phyloP scores from a whole-genome alignment of 2,113 vertebrate genomes.

The Vidua macroura region DNA sequence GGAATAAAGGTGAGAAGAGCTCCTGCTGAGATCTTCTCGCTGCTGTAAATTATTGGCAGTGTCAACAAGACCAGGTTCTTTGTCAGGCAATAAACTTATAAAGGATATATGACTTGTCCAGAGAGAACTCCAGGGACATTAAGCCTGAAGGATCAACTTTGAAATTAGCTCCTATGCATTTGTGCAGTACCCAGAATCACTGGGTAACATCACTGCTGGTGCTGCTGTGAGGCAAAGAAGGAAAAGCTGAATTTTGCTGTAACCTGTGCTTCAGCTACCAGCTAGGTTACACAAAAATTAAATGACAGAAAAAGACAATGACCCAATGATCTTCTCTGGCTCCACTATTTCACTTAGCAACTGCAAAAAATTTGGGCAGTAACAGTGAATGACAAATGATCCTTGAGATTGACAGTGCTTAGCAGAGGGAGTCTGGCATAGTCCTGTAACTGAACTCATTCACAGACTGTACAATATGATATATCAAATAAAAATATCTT shows the following conservation, averaged over 20 bases:
- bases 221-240: background rate
- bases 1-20: background rate
- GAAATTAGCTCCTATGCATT: background rate
- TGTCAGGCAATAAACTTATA: conserved; percentile 9
- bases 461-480: rapidly evolving
- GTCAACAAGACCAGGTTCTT: background rate
- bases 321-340: rapidly evolving
- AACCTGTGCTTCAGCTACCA: background rate
- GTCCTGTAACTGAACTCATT: background rate
- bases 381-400: background rate
- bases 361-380: background rate
- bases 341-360: background rate
- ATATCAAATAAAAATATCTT: background rate
- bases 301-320: background rate
- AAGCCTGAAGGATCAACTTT: background rate
- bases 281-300: background rate
- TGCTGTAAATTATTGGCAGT: background rate
- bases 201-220: background rate
- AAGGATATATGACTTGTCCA: background rate
- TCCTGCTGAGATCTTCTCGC: background rate
- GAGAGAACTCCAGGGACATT: background rate
- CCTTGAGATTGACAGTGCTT: background rate
- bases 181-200: background rate
- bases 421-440: background rate
- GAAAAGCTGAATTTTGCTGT: background rate